phyloP scores from a whole-genome alignment of 2,888 invertebrate species.

The Argyresthia albistria region DNA sequence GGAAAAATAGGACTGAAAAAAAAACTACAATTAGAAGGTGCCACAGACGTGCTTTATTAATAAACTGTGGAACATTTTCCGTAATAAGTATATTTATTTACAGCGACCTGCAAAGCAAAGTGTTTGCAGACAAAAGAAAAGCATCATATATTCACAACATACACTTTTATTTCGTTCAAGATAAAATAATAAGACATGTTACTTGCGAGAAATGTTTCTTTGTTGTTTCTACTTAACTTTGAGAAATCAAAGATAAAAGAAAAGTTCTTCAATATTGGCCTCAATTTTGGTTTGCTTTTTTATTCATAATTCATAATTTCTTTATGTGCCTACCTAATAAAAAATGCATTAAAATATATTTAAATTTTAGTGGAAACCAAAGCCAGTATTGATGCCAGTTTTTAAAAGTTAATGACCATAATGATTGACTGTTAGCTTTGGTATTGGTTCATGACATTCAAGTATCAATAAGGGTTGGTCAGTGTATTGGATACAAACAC shows the following conservation, averaged over 20 bases:
- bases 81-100: conserved; percentile 33
- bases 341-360: no score
- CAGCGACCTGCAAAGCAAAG: conserved; percentile 36
- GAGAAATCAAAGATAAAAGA: not conserved
- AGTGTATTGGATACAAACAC: no score
- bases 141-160: not conserved
- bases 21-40: conserved; percentile 26
- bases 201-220: not conserved
- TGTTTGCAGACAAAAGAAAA: conserved; percentile 10
- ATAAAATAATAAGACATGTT: not conserved
- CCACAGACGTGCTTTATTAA: conserved; percentile 68
- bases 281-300: not conserved
- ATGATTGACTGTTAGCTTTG: no score
- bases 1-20: conserved; percentile 26
- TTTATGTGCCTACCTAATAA: no score
- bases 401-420: no score
- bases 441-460: no score
- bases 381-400: no score
- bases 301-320: no score
- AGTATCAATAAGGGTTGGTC: no score
- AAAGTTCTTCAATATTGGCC: not conserved
- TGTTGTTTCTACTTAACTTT: not conserved
- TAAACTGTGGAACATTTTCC: conserved; percentile 45
- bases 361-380: no score
- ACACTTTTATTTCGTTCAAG: not conserved